These are phyloP conservation scores for Apamea crenata DNA, from an alignment of 2,888 invertebrate genomes.

Conservation along the genomic window DNA sequence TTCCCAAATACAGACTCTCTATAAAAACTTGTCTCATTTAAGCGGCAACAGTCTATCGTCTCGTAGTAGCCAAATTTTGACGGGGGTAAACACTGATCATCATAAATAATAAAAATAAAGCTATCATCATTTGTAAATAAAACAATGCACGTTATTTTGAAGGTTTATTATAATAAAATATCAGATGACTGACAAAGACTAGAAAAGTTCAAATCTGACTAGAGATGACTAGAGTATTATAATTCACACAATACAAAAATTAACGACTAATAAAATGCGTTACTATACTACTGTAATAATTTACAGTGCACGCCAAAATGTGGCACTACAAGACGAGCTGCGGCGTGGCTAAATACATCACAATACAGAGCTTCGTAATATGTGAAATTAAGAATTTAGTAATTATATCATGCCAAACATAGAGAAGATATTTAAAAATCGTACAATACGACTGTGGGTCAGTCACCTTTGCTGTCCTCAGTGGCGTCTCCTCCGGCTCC, in stretches of 20 bases:
- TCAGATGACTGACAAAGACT: slow-evolving; percentile 79
- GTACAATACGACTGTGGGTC: slow-evolving; percentile 89
- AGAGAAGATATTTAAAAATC: slow-evolving; percentile 87
- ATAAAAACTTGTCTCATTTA: slow-evolving; percentile 76
- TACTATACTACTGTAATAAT: slow-evolving; percentile 72
- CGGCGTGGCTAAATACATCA: slow-evolving; percentile 82
- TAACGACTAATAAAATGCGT: slow-evolving; percentile 71
- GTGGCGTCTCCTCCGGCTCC: slow-evolving; percentile 81
- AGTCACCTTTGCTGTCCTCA: slow-evolving; percentile 88
- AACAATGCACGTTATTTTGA: slow-evolving; percentile 81
- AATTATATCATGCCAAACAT: slow-evolving; percentile 90
- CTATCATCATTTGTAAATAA: slow-evolving; percentile 79
- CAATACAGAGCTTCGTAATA: slow-evolving; percentile 84
- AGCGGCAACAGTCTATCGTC: slow-evolving; percentile 86
- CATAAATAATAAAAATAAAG: slow-evolving; percentile 60
- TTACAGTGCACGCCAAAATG: slow-evolving; percentile 81
- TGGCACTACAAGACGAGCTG: slow-evolving; percentile 89
- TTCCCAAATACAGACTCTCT: slow-evolving; percentile 85
- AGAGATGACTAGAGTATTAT: slow-evolving; percentile 86
- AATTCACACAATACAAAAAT: slow-evolving; percentile 80
- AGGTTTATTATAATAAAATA: slow-evolving; percentile 82
- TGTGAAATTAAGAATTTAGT: slow-evolving; percentile 88
- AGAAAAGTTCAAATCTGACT: slow-evolving; percentile 72
- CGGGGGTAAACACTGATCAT: slow-evolving; percentile 68
- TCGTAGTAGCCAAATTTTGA: slow-evolving; percentile 82